These are phyloP conservation scores for Acanthopleura granulata DNA, from an alignment of 2,888 invertebrate genomes.

Conservation along the genomic window DNA sequence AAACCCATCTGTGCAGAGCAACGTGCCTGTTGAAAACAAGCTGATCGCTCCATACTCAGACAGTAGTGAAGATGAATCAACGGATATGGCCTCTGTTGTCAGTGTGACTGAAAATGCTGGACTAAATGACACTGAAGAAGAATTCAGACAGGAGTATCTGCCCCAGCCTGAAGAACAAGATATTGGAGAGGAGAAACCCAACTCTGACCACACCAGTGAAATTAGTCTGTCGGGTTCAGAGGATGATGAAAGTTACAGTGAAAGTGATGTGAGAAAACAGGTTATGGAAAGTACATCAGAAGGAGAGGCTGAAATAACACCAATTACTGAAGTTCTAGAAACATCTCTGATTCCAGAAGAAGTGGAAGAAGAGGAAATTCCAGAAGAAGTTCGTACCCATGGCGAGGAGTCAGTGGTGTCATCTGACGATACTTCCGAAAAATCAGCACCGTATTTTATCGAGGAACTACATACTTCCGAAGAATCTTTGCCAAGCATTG, in stretches of 20 bases:
- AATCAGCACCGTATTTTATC: not conserved
- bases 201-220: not conserved
- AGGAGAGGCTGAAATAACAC: too few relatives aligned
- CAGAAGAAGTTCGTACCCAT: not conserved
- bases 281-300: too few relatives aligned
- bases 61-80: not conserved
- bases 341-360: too few relatives aligned
- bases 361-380: too few relatives aligned
- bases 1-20: not conserved
- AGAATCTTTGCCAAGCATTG: not conserved
- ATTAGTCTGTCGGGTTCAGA: not conserved
- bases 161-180: not conserved
- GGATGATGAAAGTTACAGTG: not conserved
- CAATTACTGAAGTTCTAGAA: too few relatives aligned
- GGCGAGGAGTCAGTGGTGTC: not conserved
- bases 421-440: not conserved
- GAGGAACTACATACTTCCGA: conserved; percentile 1
- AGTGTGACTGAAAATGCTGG: not conserved
- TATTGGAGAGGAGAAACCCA: not conserved
- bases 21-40: not conserved
- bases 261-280: not conserved
- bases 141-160: not conserved
- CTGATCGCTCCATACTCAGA: not conserved
- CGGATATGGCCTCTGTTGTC: not conserved
- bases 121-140: not conserved